phyloP scores from a whole-genome alignment of 2,113 vertebrate genomes.

The Puma concolor region DNA sequence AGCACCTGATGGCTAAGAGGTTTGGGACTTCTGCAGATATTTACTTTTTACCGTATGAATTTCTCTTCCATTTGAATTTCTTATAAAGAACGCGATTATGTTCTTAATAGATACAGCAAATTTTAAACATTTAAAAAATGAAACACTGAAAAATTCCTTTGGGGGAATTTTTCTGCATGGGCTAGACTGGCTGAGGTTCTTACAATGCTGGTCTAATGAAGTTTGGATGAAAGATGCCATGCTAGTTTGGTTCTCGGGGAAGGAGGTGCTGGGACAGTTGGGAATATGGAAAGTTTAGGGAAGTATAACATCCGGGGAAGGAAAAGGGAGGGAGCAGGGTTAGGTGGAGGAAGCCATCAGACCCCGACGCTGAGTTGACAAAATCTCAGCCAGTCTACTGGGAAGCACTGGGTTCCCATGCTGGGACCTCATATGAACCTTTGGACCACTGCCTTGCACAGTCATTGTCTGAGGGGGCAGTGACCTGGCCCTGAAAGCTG shows the following conservation, averaged over 20 bases:
- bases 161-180: background rate
- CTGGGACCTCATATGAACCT: background rate
- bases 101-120: background rate
- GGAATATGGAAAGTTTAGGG: background rate
- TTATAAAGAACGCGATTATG: background rate
- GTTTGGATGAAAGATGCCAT: background rate
- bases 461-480: background rate
- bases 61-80: slow-evolving; percentile 12
- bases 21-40: background rate
- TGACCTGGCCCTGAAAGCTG: background rate
- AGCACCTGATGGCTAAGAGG: background rate
- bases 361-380: background rate
- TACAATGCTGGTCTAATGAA: background rate
- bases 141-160: background rate
- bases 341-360: background rate
- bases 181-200: background rate
- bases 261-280: background rate
- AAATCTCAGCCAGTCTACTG: background rate
- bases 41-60: background rate
- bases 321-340: background rate
- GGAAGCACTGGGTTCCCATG: background rate
- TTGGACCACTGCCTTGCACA: background rate
- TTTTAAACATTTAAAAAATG: slow-evolving; percentile 18
- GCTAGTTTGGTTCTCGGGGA: background rate
- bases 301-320: background rate